Percentiles rank a stretch among this genome's conserved stretches.
Conservation (phyloP, 2,113 vertebrate genomes). For the Alligator sinensis region DNA sequence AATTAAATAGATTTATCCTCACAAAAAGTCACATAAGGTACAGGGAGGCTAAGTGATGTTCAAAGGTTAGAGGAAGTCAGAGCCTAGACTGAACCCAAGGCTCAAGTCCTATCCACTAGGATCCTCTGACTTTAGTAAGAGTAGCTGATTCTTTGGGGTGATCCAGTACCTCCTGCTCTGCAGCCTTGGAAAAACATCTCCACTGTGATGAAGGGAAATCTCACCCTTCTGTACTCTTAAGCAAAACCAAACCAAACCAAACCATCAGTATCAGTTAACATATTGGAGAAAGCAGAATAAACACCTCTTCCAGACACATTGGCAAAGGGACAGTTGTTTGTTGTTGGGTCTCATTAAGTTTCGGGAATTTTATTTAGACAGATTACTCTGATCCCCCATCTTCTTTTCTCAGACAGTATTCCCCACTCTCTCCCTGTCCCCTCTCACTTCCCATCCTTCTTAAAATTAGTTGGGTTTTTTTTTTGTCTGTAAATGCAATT, state of each 20-base stretch:
- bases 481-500: background rate
- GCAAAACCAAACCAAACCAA: background rate
- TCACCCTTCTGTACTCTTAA: background rate
- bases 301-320: background rate
- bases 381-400: fast-evolving
- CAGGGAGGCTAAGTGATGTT: background rate
- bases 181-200: background rate
- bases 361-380: fast-evolving
- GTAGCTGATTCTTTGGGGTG: background rate
- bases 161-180: background rate
- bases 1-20: background rate
- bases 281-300: background rate
- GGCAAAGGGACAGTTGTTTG: background rate
- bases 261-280: fast-evolving
- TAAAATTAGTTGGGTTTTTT: background rate
- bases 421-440: fast-evolving
- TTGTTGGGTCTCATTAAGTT: background rate
- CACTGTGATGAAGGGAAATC: background rate
- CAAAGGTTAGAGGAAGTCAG: too few relatives aligned
- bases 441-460: background rate
- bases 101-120: background rate
- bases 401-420: background rate
- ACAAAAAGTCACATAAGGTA: background rate
- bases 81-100: too few relatives aligned
- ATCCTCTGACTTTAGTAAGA: background rate